Percentiles rank a stretch among this genome's conserved stretches.
These are phyloP conservation scores for Xiphophorus couchianus DNA, from an alignment of 2,113 vertebrate genomes.

Conservation along the genomic window DNA sequence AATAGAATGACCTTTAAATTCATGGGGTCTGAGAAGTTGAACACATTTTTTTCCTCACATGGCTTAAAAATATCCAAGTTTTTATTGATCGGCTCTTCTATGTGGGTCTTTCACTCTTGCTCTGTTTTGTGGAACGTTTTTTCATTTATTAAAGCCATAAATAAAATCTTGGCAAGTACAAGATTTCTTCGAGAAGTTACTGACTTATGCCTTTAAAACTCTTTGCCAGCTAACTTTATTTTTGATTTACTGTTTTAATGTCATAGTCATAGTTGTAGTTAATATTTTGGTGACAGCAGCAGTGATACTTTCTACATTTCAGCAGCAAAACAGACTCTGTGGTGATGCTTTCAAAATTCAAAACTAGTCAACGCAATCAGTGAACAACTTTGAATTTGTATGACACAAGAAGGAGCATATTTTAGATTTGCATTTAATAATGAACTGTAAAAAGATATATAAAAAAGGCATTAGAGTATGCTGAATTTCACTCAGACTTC, in stretches of 20 bases:
- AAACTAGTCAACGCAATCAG: no score
- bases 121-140: neutral
- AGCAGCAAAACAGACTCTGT: no score
- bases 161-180: neutral
- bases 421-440: no score
- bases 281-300: neutral
- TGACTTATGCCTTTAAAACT: neutral
- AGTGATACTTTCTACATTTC: neutral
- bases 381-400: no score
- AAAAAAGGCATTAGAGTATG: no score
- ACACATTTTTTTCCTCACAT: no score
- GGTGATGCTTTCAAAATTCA: no score
- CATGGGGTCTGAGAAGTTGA: neutral
- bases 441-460: no score
- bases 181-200: neutral
- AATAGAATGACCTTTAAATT: conserved; percentile 29
- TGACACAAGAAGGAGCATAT: no score
- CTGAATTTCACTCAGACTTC: no score
- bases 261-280: neutral
- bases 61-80: neutral
- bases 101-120: neutral
- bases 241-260: neutral
- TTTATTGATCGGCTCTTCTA: neutral
- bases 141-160: neutral
- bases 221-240: neutral